These are phyloP conservation scores for Serripes groenlandicus DNA, from an alignment of 2,888 invertebrate genomes.

Conservation along the genomic window DNA sequence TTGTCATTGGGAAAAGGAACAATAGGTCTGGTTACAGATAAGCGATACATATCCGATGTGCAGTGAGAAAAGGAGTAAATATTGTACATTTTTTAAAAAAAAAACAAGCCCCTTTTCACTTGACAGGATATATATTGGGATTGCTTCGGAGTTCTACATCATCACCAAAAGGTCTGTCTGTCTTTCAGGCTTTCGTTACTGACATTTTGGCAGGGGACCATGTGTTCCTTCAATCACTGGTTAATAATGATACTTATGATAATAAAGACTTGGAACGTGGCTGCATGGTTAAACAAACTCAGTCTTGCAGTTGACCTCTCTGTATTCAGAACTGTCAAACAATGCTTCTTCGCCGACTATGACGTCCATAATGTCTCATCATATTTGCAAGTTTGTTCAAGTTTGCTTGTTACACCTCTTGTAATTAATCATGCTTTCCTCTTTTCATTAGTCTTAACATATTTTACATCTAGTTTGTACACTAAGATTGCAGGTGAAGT, in stretches of 20 bases:
- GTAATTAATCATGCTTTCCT: constrained; percentile 19
- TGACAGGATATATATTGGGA: too few species aligned
- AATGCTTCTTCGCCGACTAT: background rate
- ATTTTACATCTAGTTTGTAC: background rate
- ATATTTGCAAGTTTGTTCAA: background rate
- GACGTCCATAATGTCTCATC: background rate
- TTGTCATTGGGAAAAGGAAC: background rate
- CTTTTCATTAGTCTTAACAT: background rate
- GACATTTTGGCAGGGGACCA: background rate
- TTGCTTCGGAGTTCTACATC: too few species aligned
- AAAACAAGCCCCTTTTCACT: too few species aligned
- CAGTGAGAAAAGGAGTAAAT: too few species aligned
- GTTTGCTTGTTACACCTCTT: background rate
- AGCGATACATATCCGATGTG: too few species aligned
- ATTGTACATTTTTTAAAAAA: too few species aligned
- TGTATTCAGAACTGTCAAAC: background rate
- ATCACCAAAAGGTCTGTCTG: too few species aligned
- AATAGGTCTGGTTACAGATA: too few species aligned
- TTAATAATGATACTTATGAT: background rate
- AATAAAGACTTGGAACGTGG: background rate
- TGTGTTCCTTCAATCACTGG: too few species aligned
- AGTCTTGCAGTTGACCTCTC: background rate
- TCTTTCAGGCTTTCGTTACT: too few species aligned
- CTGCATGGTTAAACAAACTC: background rate
- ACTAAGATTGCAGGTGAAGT: background rate